These are phyloP conservation scores for Apantesis nais DNA, from an alignment of 2,888 invertebrate genomes.

Conservation along the genomic window DNA sequence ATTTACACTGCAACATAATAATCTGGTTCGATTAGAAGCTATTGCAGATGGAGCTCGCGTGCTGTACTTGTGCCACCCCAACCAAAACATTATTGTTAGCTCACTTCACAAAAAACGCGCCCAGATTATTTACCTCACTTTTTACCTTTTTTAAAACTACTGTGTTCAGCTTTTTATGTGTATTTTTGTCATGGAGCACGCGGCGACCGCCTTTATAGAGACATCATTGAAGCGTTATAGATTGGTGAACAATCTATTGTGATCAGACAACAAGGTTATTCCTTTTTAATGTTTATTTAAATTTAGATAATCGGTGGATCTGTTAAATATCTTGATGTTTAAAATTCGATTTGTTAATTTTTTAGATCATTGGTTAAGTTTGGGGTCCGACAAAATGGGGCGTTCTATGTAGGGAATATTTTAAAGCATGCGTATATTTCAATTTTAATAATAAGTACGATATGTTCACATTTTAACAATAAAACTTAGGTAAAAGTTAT, in stretches of 20 bases:
- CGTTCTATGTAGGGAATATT: conserved; percentile 2
- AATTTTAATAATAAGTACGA: background rate
- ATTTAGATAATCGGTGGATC: conserved; percentile 67
- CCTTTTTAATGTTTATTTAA: conserved; percentile 80
- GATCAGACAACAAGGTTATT: conserved; percentile 69
- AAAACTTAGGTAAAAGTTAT: background rate
- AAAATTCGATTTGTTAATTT: conserved; percentile 47
- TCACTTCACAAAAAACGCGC: conserved; percentile 71
- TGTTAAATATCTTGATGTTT: conserved; percentile 46
- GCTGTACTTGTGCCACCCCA: conserved; percentile 74
- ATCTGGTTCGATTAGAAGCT: conserved; percentile 15
- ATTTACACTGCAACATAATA: conserved; percentile 21
- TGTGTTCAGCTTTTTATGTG: conserved; percentile 76
- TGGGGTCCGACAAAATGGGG: conserved; percentile 22
- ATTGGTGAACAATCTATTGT: conserved; percentile 70
- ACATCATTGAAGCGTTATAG: conserved; percentile 73
- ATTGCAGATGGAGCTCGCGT: conserved; percentile 72
- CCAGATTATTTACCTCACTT: conserved; percentile 84
- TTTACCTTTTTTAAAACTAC: conserved; percentile 82
- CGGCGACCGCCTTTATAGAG: conserved; percentile 72
- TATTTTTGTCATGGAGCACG: conserved; percentile 79
- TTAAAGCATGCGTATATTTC: background rate
- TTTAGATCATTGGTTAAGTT: conserved; percentile 25
- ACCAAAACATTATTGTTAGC: conserved; percentile 66
- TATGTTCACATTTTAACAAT: background rate